phyloP scores from a whole-genome alignment of 2,113 vertebrate species.

The Spheniscus mendiculus region DNA sequence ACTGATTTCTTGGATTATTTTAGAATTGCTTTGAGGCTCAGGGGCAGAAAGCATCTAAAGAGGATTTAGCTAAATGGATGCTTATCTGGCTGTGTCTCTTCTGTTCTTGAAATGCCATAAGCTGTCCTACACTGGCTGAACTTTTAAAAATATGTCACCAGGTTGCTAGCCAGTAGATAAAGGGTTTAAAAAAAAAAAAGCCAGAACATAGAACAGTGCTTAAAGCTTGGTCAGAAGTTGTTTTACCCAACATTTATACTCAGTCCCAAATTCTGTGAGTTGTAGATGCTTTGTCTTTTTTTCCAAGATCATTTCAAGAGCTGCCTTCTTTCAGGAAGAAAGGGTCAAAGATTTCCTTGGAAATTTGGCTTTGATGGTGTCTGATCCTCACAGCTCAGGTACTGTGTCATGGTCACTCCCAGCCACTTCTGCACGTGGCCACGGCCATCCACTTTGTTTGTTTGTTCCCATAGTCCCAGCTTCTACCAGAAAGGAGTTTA shows the following conservation, averaged over 20 bases:
- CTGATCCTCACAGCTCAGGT: neutral
- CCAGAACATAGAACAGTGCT: neutral
- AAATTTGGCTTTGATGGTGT: neutral
- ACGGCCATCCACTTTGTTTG: neutral
- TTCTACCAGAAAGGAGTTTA: neutral
- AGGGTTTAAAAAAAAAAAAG: neutral
- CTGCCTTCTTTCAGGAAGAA: neutral
- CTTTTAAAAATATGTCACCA: neutral
- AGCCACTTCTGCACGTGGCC: accelerated
- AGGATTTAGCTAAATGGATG: constrained; percentile 1
- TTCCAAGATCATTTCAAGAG: neutral
- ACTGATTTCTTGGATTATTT: neutral
- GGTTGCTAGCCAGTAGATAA: neutral
- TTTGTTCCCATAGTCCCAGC: neutral
- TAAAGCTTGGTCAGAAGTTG: neutral
- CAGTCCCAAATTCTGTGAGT: neutral
- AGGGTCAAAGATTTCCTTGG: neutral
- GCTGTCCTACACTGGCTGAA: neutral
- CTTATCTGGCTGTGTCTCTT: neutral
- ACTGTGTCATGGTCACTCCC: neutral
- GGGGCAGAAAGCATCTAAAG: neutral
- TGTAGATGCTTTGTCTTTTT: neutral
- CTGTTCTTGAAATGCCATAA: neutral
- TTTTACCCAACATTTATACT: neutral
- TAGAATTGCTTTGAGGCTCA: neutral